These are phyloP conservation scores for Eubasilissa regina DNA, from an alignment of 1,140 invertebrate genomes.

Conservation along the genomic window DNA sequence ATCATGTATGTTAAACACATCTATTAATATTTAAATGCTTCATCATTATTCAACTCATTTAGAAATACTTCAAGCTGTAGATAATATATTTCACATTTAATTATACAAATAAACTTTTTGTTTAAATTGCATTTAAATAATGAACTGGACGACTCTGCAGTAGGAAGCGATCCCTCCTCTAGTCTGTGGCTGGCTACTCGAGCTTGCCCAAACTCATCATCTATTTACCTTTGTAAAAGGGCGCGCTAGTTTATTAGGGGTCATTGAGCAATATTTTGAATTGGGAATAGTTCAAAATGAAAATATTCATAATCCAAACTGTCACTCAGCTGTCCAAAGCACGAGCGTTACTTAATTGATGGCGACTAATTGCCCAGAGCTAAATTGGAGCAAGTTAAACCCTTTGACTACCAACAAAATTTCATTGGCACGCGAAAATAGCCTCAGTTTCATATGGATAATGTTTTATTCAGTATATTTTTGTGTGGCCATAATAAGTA, in stretches of 20 bases:
- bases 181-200: not conserved
- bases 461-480: slow-evolving; percentile 8
- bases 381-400: slow-evolving; percentile 9
- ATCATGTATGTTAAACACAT: not conserved
- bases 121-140: slow-evolving; percentile 23
- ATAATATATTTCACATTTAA: slow-evolving; percentile 8
- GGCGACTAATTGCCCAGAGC: slow-evolving; percentile 40
- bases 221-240: not conserved
- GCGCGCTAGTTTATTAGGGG: not conserved
- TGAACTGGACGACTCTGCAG: slow-evolving; percentile 48
- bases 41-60: slow-evolving; percentile 2
- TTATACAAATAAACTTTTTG: not conserved
- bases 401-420: slow-evolving; percentile 11
- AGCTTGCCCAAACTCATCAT: not conserved
- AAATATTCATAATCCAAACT: slow-evolving; percentile 18
- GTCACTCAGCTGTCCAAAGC: slow-evolving; percentile 38
- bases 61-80: slow-evolving; percentile 9
- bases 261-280: not conserved
- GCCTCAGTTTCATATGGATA: not conserved
- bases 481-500: not conserved
- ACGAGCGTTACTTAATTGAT: slow-evolving; percentile 36
- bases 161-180: slow-evolving; percentile 47
- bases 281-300: slow-evolving; percentile 30
- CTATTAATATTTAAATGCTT: no score
- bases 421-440: not conserved